Percentiles rank a stretch among this genome's conserved stretches.
Conservation (phyloP, 1,140 invertebrate species). For the Colletes latitarsis region DNA sequence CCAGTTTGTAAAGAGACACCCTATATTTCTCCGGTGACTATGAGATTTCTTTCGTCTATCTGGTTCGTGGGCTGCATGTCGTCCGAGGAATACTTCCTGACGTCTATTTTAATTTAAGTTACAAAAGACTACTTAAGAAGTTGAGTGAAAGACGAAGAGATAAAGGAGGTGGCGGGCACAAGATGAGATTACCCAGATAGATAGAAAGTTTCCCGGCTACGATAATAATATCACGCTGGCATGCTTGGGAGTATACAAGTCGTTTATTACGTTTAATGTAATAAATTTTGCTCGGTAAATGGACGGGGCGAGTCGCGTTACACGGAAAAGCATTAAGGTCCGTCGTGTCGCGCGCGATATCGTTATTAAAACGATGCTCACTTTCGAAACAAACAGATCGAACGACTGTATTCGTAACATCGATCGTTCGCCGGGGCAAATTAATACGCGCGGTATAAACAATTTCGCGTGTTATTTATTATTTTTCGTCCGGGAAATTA, state of each 20-base stretch:
- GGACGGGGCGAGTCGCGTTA: conserved; percentile 3
- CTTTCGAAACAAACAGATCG: conserved; percentile 28
- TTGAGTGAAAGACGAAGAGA: conserved; percentile 51
- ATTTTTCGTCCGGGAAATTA: conserved; percentile 36
- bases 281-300: conserved; percentile 46
- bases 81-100: conserved; percentile 14
- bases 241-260: conserved; percentile 26
- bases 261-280: conserved; percentile 44
- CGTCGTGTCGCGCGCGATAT: neutral
- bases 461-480: conserved; percentile 41
- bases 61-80: neutral
- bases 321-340: conserved; percentile 14
- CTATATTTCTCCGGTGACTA: too few species aligned
- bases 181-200: conserved; percentile 63
- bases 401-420: conserved; percentile 13
- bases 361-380: conserved; percentile 17
- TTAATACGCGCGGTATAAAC: conserved; percentile 28
- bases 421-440: neutral
- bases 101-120: conserved; percentile 63
- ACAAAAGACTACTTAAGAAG: conserved; percentile 57
- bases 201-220: conserved; percentile 52
- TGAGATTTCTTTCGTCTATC: neutral
- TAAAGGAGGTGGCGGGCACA: conserved; percentile 48
- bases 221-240: conserved; percentile 59
- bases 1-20: too few species aligned